Evolutionary conservation across 35 echinoderm and acorn worm species (phyloP), one percentile per base, ranked within the genome.

Genomic region (Heliocidaris erythrogramma): DNA sequence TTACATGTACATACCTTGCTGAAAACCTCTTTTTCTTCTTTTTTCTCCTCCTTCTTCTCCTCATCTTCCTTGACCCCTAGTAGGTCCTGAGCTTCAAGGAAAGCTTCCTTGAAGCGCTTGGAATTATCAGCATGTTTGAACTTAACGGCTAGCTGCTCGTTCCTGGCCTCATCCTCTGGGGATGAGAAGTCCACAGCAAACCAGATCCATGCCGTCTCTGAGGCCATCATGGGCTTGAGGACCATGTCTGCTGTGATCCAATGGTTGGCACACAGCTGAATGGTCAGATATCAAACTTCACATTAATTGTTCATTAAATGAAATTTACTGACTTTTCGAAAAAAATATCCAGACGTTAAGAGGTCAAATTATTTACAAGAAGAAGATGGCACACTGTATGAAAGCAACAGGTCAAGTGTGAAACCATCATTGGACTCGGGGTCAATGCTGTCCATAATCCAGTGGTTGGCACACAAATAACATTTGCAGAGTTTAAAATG

Each of bases 141-240:
- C 49, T 97, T 98, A 32, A 98, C 60, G 29, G 97, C 97, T 10
- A 98, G 85, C 93, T 98, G 96, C 85, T 98, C 97, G 48, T 92
- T 60, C 31, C 60, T 90, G 9, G 94, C 85, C 61, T 95, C 93
- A 35, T 93, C 95, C 49, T 98, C 96, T 14, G n/a, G n/a, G n/a
- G n/a, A n/a, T n/a, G 96, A 60, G 88, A 95, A 98, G 88, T 98
- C 97, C 1, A 94, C 32, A 7, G 97, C 97, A 71, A 59, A 71
- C 97, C 97, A 98, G 6, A 98, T 93, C 96, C 94, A 98, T 42
- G 97, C 93, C 13, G 96, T 50, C 60, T 98, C 96, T 29, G 97
- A 98, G 16, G 94, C 31, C 30, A 53, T 90, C 93, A 96, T 94
- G 27, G 94, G 93, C 85, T 97, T 60, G 2, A 98, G 32, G 48